Percentiles rank a stretch among this genome's conserved stretches.
phyloP scores from a whole-genome alignment of 2,888 invertebrate genomes.

The Melanchra persicariae region DNA sequence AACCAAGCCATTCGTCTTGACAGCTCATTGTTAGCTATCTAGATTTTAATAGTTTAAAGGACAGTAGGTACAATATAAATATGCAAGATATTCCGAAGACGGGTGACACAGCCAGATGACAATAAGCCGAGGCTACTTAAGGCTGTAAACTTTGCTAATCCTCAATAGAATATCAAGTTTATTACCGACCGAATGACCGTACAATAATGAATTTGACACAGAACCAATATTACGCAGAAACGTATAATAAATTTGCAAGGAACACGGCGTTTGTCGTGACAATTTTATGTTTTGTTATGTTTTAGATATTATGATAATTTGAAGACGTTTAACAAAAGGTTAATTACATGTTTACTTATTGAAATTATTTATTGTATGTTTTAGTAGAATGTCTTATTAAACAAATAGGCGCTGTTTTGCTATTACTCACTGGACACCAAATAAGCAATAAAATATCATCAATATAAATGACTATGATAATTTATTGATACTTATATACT shows the following conservation, averaged over 20 bases:
- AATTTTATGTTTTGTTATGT: conserved; percentile 23
- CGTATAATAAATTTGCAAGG: conserved; percentile 31
- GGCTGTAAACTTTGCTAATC: conserved; percentile 48
- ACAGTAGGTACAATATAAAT: conserved; percentile 4
- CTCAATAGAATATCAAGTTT: conserved; percentile 66
- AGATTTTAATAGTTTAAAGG: conserved; percentile 11
- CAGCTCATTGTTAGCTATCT: background rate
- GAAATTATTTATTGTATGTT: conserved; percentile 16
- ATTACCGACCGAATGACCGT: conserved; percentile 64
- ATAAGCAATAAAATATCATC: background rate
- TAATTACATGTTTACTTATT: conserved; percentile 1
- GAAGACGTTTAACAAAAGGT: background rate
- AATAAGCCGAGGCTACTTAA: conserved; percentile 48
- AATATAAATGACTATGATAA: background rate
- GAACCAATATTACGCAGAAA: conserved; percentile 49
- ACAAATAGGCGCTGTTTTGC: background rate
- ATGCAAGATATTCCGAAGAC: conserved; percentile 6
- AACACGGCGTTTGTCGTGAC: conserved; percentile 17
- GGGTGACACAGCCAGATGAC: conserved; percentile 9
- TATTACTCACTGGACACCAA: background rate
- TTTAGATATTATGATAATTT: background rate
- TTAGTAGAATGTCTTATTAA: background rate
- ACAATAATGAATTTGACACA: conserved; percentile 66
- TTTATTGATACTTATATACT: background rate
- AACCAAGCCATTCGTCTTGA: background rate